phyloP scores from a whole-genome alignment of 2,113 vertebrate genomes.

The Anas platyrhynchos region DNA sequence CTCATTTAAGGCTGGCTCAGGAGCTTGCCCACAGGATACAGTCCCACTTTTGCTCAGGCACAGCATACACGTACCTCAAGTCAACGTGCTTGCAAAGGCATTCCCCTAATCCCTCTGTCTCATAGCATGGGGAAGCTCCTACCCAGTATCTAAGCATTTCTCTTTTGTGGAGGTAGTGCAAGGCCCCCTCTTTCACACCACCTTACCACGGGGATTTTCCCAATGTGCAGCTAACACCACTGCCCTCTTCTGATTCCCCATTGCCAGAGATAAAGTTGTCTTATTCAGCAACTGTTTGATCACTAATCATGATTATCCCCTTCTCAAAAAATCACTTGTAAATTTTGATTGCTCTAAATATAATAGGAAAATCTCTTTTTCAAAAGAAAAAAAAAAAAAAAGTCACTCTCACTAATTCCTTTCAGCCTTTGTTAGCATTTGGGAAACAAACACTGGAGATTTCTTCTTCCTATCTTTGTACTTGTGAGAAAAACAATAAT shows the following conservation, averaged over 20 bases:
- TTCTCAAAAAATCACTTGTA: neutral
- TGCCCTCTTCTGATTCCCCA: neutral
- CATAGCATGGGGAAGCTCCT: neutral
- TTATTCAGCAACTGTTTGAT: neutral
- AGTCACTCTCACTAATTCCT: neutral
- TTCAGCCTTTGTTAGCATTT: neutral
- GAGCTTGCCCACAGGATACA: neutral
- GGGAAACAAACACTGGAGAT: neutral
- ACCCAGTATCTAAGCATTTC: neutral
- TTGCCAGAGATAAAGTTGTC: neutral
- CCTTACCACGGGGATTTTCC: neutral
- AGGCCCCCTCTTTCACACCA: fast-evolving
- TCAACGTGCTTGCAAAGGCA: neutral
- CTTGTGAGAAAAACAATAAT: conserved; percentile 18
- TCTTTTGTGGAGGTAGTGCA: neutral
- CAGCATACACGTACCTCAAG: fast-evolving
- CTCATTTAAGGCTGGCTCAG: neutral
- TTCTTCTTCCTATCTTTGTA: neutral
- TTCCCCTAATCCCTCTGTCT: neutral
- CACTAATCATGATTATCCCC: neutral
- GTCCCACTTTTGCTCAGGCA: fast-evolving
- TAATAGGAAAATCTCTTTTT: neutral
- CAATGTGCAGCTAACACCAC: neutral
- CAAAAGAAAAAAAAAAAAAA: neutral
- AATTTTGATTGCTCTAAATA: neutral